A percentile compares a stretch with the other conserved stretches of the same genome.
phyloP scores from a whole-genome alignment of 2,797 vertebrate species.

The Peromyscus attwateri region DNA sequence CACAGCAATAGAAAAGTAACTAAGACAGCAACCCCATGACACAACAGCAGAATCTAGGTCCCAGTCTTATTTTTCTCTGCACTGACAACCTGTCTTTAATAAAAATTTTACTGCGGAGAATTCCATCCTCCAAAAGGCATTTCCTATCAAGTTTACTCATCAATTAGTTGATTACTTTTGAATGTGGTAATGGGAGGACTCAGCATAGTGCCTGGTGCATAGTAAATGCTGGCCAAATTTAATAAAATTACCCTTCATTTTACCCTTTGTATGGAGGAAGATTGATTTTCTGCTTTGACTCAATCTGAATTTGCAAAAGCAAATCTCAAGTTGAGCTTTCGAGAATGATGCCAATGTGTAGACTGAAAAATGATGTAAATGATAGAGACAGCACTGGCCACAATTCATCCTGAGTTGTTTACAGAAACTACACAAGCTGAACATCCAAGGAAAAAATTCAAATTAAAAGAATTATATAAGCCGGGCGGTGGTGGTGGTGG shows the following conservation, averaged over 20 bases:
- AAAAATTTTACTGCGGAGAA: not conserved
- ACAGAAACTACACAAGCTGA: conserved; percentile 9
- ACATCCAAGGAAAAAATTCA: not conserved
- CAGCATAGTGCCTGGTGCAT: not conserved
- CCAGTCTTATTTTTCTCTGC: not conserved
- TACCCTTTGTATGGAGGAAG: not conserved
- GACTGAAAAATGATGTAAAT: too few species aligned
- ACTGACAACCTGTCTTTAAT: conserved; percentile 11
- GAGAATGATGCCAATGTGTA: not conserved
- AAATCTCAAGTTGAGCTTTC: conserved; percentile 2
- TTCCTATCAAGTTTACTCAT: not conserved
- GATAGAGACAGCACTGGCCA: not conserved
- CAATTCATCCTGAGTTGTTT: not conserved
- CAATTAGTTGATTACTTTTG: not conserved
- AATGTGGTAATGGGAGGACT: not conserved
- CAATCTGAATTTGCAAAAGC: conserved; percentile 5
- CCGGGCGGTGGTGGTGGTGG: too few species aligned
- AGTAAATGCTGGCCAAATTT: not conserved
- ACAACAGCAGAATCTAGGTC: not conserved
- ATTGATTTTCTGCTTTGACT: not conserved
- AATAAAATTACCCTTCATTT: conserved; percentile 13
- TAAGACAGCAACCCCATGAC: not conserved
- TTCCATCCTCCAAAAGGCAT: not conserved
- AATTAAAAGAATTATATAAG: too few species aligned
- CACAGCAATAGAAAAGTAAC: not conserved